Evolutionary conservation across 2,113 vertebrate species (phyloP), one percentile per base, ranked within the genome.

Genomic region (Panurus biarmicus): DNA sequence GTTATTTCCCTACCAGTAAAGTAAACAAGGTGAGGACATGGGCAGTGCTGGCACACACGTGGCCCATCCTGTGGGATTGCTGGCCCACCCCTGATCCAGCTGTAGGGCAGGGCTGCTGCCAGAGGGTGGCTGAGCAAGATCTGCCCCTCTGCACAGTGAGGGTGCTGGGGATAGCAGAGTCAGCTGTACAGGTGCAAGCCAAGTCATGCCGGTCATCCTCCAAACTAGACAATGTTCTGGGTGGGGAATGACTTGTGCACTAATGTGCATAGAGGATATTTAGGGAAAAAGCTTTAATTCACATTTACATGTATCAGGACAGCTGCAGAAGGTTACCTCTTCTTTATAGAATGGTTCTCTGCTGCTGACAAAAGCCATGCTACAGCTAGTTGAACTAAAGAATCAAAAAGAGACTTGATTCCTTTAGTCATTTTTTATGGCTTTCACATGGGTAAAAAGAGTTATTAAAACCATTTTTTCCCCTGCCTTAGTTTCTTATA

Each of bases 41-140:
- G 26, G 25, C 66, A 67, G 51, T 0, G 1, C 36, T 77, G 56
- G 44, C 28, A 7, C n/a, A n/a, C n/a, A n/a, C 1, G 0, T 28
- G 28, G 11, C 19, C 56, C 29, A 2, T 57, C 5, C 56, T 26
- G 36, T 40, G 70, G 56, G 38, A 15, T 61, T 66, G 31, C 23
- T 78, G 75, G 20, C 38, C 58, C 3, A 2, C 35, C 48, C 67
- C 67, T 35, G 51, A 29, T 14, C 24, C 26, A 36, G 56, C 60
- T 38, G 11, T 38, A 26, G 67, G n/a, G 31, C 44, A 40, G 58
- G n/a, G 48, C 25, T 2, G 73, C 53, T 87, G 31, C 69, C 0
- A 1, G 60, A 16, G n/a, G 15, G 2, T 9, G 35, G 35, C 29
- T 38, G 71, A 60, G 73, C 38, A 79, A 66, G 23, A 40, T 48